Base-by-base conservation (phyloP, 1,140 invertebrate species). In the Zaprionus tsacasi region DNA sequence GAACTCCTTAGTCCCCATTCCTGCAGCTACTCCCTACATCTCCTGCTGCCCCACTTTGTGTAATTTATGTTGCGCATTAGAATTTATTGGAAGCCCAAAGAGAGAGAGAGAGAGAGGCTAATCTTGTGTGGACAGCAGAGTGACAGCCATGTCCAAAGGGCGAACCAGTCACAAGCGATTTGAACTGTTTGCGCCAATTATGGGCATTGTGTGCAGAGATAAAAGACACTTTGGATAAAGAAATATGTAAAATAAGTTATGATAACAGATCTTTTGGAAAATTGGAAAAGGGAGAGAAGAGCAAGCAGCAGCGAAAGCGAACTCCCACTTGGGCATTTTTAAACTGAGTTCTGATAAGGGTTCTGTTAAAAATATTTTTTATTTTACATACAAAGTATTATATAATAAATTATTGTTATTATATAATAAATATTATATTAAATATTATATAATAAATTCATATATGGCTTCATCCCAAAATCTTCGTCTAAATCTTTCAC, bases 61-160 rank as follows among this genome's bases (percentile, higher is more conserved):
- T 76, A 72, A 76, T 76, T 76, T 76, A 76, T 76, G 74, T 75
- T 70, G 54, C 30, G 38, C 69, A 71, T 76, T 76, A 56, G 69
- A 60, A 76, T 71, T 76, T 76, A 63, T 71, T 71, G 50, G 61
- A 12, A 36, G 45, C 45, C 59, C 45, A n/a, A 17, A 6, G 33
- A 27, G 13, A 2, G 21, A 21, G 2, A 21, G 21, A 2, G 21
- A 21, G 21, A 21, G 21, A 21, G 21, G 50, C 66, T 74, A 70
- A 74, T 74, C 71, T 57, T 35, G 10, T 74, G 40, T 63, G 57
- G 50, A 55, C 48, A 54, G 6, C 35, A 52, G 66, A 55, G 30
- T 63, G 71, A 74, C 71, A 74, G 66, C 58, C 10, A 5, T 50
- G 35, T 21, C 33, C 13, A 74, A 61, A 25, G 38, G 25, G 17